Evolutionary conservation across 2,113 vertebrate genomes (phyloP).

Genomic region (Hypanus sabinus): DNA sequence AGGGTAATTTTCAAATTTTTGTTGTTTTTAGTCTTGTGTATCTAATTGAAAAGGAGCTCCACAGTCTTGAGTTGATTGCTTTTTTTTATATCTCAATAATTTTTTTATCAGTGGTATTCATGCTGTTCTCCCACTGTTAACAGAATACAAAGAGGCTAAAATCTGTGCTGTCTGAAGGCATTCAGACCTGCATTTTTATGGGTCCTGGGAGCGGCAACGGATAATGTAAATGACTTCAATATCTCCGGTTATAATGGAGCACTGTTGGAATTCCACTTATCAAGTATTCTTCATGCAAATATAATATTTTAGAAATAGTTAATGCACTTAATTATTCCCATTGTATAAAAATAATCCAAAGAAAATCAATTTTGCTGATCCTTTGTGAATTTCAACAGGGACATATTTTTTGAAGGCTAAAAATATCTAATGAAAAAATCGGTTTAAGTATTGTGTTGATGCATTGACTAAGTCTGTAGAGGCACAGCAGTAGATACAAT

Average conservation of each 20-base stretch:
- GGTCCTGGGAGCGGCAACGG: background rate
- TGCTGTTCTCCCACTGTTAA: background rate
- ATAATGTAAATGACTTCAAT: background rate
- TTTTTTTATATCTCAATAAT: background rate
- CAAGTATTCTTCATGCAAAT: background rate
- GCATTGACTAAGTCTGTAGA: background rate
- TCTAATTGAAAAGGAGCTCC: background rate
- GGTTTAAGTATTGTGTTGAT: background rate
- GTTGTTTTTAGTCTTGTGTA: background rate
- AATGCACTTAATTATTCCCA: conserved; percentile 9
- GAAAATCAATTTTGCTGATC: background rate
- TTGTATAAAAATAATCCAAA: background rate
- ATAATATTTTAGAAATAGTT: background rate
- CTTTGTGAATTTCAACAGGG: background rate
- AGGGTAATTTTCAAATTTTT: background rate
- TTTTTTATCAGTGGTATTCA: background rate
- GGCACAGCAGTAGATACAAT: background rate
- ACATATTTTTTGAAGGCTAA: background rate
- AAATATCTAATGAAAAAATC: background rate
- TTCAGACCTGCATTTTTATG: background rate
- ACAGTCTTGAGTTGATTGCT: background rate
- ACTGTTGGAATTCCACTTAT: background rate
- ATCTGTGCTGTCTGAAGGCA: background rate
- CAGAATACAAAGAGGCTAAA: background rate
- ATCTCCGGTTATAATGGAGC: background rate